Evolutionary conservation across 2,888 invertebrate genomes (phyloP), one percentile per base, ranked within the genome.

Genomic region (Parochlus steinenii): DNA sequence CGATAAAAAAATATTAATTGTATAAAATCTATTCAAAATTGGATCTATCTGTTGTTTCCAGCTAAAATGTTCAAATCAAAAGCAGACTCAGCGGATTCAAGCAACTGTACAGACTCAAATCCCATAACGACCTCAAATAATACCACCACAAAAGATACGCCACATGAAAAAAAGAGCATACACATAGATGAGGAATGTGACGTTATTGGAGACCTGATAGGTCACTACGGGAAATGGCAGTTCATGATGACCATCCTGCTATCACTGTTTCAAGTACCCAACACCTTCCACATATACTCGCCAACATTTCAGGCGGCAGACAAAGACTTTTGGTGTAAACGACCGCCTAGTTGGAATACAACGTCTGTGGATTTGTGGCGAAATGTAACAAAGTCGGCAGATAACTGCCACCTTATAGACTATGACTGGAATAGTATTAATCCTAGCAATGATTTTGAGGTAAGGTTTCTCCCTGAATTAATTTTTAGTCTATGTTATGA

Each of bases 211-310:
- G 58, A 64, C 17, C 62, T 73, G 29, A 74, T 80, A 45, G 81
- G 81, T 3, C 70, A 76, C 48, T 80, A 73, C 51, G 81, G 81
- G 31, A 66, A 69, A 43, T 81, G 80, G 80, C 81, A 81, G 56
- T 61, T 78, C 40, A 53, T 74, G 41, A 69, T 76, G 60, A 80
- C 80, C 4, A 72, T 80, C 48, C 59, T 80, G 28, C 57, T 81
- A 41, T 75, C 80, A 3, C 61, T 81, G 29, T 74, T 79, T 61
- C 80, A 80, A 48, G 68, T 81, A 46, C 80, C 80, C 3, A 79
- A 79, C 56, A 81, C 80, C 26, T 80, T 78, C 62, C 81, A 80
- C 56, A 81, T 81, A 49, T 76, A 75, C 54, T 67, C 74, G 33
- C 72, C 77, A 24, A 75, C 78, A 1, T 81, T 81, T 55, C 75